Evolutionary conservation across 2,113 vertebrate species (phyloP).

Genomic region (Prunella fulvescens): DNA sequence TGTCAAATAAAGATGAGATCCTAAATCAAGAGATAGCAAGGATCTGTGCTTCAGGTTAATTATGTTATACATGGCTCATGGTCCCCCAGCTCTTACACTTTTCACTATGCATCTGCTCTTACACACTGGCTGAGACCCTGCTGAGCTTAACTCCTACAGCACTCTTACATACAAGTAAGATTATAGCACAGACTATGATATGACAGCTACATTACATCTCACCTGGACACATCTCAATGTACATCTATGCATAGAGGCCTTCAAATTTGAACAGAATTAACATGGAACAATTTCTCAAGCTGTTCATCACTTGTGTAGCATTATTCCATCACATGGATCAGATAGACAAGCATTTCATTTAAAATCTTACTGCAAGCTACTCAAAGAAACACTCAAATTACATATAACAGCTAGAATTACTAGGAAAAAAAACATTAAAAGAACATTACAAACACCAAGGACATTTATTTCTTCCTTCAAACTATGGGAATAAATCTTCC

Average conservation of each 20-base stretch:
- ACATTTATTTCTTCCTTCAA: background rate
- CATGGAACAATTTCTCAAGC: background rate
- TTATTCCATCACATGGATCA: background rate
- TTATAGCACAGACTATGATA: background rate
- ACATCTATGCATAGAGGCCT: background rate
- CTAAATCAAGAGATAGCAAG: background rate
- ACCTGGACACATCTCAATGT: background rate
- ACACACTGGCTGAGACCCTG: background rate
- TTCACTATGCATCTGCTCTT: background rate
- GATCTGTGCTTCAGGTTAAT: background rate
- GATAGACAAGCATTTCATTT: background rate
- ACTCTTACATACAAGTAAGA: background rate
- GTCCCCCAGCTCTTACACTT: background rate
- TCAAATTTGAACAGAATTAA: background rate
- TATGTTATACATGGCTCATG: background rate
- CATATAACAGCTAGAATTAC: background rate
- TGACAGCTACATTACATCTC: background rate
- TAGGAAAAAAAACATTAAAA: background rate
- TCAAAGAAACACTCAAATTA: background rate
- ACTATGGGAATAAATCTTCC: background rate
- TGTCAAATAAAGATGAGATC: slow-evolving; percentile 7
- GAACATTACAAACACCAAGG: background rate
- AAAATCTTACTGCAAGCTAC: background rate
- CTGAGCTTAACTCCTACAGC: background rate
- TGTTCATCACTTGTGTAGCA: background rate